Evolutionary conservation across 2,888 invertebrate species (phyloP), one percentile per base, ranked within the genome.

Genomic region (Troilus luridus): DNA sequence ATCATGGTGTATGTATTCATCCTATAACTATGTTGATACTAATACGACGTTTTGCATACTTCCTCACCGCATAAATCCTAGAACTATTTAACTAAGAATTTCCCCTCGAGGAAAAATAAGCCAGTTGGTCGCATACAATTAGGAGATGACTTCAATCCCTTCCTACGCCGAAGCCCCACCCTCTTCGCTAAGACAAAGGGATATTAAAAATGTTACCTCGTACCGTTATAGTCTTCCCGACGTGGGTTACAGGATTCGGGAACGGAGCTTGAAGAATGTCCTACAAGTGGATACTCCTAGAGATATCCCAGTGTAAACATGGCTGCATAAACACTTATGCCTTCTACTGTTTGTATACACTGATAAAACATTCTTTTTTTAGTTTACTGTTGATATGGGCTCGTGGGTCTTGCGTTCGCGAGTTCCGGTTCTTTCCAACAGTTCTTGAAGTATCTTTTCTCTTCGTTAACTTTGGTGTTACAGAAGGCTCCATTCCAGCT

Each of bases 71-170:
- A 19, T 0, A 24, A 77, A 27, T 77, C 72, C 27, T 17, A 41
- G 17, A 77, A 77, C 72, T 17, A 27, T 77, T 77, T 72, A 41
- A 7, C 72, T 27, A 77, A 8, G 27, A 77, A 27, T 77, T 77
- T 77, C 9, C 72, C 27, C 17, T 8, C 0, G 72, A 77, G 72
- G 72, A 77, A 77, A 59, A 27, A 17, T 27, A 7, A 41, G 7
- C 17, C 72, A 77, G 72, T 41, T 77, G 72, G 27, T 41, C 17
- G 72, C 19, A 8, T 77, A 58, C 56, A 21, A 85, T 58, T 85
- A 85, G 85, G n/a, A 85, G 54, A 85, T 58, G 85, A 85, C 85
- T 58, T 56, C 56, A 85, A 85, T 54, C 17, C 85, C 85, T 85
- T 54, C 85, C 85, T 58, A 85, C 85, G 85, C 56, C 56, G 56